Evolutionary conservation across 2,113 vertebrate genomes (phyloP).

Genomic region (Sinocyclocheilus maitianheensis): DNA sequence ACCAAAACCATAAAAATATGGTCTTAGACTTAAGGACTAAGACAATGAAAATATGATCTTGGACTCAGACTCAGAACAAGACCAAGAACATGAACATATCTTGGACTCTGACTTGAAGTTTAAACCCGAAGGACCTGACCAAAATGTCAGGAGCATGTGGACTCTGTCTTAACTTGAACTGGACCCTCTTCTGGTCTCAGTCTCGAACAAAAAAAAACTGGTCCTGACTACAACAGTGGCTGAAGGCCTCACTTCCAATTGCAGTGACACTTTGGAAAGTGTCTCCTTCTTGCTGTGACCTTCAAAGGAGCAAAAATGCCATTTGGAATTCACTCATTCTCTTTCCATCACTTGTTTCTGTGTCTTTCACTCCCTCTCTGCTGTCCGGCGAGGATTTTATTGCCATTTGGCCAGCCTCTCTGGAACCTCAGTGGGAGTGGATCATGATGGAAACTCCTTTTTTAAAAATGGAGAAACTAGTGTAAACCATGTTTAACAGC

Average conservation of each 20-base stretch:
- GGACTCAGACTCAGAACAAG: background rate
- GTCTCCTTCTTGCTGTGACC: background rate
- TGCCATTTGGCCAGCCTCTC: conserved; percentile 69
- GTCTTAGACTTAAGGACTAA: background rate
- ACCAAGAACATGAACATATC: background rate
- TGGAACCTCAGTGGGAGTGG: conserved; percentile 73
- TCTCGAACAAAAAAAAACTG: background rate
- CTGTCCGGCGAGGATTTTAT: conserved; percentile 73
- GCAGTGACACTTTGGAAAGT: background rate
- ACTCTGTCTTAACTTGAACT: background rate
- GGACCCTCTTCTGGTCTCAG: background rate
- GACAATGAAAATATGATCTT: background rate
- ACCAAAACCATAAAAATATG: background rate
- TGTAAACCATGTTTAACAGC: conserved; percentile 65
- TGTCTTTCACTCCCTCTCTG: conserved; percentile 61
- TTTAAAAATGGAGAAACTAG: conserved; percentile 60
- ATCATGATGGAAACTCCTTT: conserved; percentile 71
- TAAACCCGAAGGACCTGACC: background rate
- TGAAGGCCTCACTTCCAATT: background rate
- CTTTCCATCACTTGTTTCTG: conserved; percentile 25
- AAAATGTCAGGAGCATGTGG: background rate
- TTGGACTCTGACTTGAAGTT: background rate
- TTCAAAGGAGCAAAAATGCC: background rate
- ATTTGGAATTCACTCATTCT: conserved; percentile 43
- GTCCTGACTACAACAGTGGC: background rate